Evolutionary conservation across 2,888 invertebrate genomes (phyloP).

Genomic region (Anodontia alba): DNA sequence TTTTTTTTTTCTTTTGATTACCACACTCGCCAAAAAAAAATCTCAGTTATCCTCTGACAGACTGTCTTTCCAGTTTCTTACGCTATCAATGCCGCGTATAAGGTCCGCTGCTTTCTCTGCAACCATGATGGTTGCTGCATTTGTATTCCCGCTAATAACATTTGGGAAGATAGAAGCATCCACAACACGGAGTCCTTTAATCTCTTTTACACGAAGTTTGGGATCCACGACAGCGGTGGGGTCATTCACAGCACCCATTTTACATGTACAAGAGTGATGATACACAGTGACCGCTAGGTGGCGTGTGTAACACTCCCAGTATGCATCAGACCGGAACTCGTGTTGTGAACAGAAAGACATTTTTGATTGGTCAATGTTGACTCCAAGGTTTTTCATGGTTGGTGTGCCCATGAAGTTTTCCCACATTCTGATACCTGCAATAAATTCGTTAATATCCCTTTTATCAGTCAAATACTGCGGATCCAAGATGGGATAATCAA

Average conservation of each 20-base stretch:
- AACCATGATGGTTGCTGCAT: slow-evolving; percentile 45
- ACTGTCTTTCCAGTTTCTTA: not conserved
- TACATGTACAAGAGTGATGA: slow-evolving; percentile 91
- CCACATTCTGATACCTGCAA: slow-evolving; percentile 23
- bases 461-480: slow-evolving; percentile 92
- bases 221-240: slow-evolving; percentile 89
- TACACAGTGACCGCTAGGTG: slow-evolving; percentile 40
- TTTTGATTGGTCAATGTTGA: not conserved
- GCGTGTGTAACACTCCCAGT: slow-evolving; percentile 41
- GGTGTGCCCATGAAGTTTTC: not conserved
- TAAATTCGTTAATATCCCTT: slow-evolving; percentile 25
- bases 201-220: slow-evolving; percentile 73
- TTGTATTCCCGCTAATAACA: slow-evolving; percentile 36
- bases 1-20: too few relatives aligned
- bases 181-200: too few relatives aligned
- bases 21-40: too few relatives aligned
- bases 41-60: too few relatives aligned
- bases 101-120: slow-evolving; percentile 46
- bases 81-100: slow-evolving; percentile 15
- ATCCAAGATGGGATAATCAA: slow-evolving; percentile 92
- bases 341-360: not conserved
- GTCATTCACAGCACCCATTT: slow-evolving; percentile 87
- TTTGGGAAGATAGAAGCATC: slow-evolving; percentile 22
- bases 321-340: not conserved
- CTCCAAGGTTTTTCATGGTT: not conserved